Evolutionary conservation across 30 jellyfish, hydroid and myxozoan genomes (phyloP).

Genomic region (Pelagia noctiluca): DNA sequence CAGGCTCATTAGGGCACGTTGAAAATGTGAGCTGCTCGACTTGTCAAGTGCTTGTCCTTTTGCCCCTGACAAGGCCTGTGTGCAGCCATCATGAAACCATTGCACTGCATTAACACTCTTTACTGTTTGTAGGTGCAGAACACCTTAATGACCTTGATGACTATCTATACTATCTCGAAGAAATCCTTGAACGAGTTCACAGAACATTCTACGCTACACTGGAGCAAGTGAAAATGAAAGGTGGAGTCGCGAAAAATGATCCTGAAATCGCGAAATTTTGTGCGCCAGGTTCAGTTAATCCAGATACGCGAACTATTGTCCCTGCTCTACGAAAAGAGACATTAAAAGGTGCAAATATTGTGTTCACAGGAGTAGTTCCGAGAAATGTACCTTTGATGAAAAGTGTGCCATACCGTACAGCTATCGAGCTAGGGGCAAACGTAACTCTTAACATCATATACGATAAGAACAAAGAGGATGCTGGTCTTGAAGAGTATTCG

Average conservation of each 20-base stretch:
- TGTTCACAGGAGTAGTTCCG: slow-evolving; percentile 96
- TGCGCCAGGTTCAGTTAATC: slow-evolving; percentile 81
- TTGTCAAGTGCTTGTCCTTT: too few relatives aligned
- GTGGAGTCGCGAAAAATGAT: slow-evolving; percentile 88
- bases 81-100: not conserved
- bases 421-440: slow-evolving; percentile 91
- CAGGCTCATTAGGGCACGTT: too few relatives aligned
- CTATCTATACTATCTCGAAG: slow-evolving; percentile 88
- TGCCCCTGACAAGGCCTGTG: too few relatives aligned
- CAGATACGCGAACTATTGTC: slow-evolving; percentile 84
- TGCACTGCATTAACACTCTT: not conserved
- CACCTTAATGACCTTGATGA: slow-evolving; percentile 89
- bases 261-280: slow-evolving; percentile 79
- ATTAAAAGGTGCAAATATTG: slow-evolving; percentile 82
- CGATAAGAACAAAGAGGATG: not conserved
- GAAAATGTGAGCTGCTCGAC: too few relatives aligned
- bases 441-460: slow-evolving; percentile 68
- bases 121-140: slow-evolving; percentile 26
- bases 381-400: slow-evolving; percentile 72
- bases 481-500: slow-evolving; percentile 35
- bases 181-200: slow-evolving; percentile 88
- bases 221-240: slow-evolving; percentile 85
- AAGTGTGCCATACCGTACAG: slow-evolving; percentile 90
- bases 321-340: slow-evolving; percentile 91
- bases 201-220: slow-evolving; percentile 83